Base-by-base conservation (phyloP, 2,797 vertebrate genomes). In the Triplophysa yarkandensis region DNA sequence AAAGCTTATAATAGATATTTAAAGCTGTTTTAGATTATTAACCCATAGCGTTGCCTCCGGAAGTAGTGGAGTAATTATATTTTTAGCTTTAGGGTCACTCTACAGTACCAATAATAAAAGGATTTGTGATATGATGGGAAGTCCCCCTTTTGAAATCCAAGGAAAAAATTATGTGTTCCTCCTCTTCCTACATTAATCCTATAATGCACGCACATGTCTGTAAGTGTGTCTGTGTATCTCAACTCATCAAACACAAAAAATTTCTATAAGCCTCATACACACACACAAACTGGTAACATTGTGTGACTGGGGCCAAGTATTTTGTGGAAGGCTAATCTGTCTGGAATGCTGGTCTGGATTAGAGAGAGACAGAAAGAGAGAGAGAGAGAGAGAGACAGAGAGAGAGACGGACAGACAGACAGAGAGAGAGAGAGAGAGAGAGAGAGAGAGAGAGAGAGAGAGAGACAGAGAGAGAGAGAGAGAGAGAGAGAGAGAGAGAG, bases 321-420 rank as follows among this genome's bases (percentile, higher is more conserved):
- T 84, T 84, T 86, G 81, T 68, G 86, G 77, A 61, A 60, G 1
- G 85, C 76, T 92, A 90, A 92, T 92, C 89, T 86, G 88, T 88
- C 88, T 91, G 90, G 88, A 90, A 90, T 88, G 86, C 83, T 58
- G 77, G 50, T 85, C 83, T 83, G 85, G 84, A 17, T 88, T 84
- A 85, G n/a, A 63, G 25, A 54, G 9, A 55, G 44, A 17, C 30
- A 67, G 52, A 39, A 3, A 58, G 21, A 34, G 43, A 44, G 43
- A 44, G 27, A 54, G 25, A 64, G 13, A 27, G 65, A 50, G 21
- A 77, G 27, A 52, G 8, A n/a, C n/a, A n/a, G n/a, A n/a, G n/a
- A n/a, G n/a, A n/a, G n/a, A n/a, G n/a, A n/a, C n/a, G n/a, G n/a
- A n/a, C n/a, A n/a, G n/a, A n/a, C n/a, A n/a, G n/a, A n/a, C n/a